phyloP scores from a whole-genome alignment of 2,113 vertebrate genomes.

The Daphoenositta chrysoptera region DNA sequence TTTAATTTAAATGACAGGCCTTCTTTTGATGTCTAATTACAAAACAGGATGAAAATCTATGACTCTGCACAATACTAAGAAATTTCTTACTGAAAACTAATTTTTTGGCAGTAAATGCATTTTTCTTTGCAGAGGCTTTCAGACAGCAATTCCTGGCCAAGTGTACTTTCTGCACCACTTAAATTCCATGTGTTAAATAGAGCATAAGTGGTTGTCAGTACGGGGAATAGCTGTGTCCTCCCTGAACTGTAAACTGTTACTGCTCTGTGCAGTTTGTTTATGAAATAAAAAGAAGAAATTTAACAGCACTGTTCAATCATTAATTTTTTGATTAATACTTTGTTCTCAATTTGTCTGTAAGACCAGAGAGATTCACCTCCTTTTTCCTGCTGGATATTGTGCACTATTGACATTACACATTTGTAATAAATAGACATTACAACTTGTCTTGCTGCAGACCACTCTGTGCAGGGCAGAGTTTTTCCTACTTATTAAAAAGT shows the following conservation, averaged over 20 bases:
- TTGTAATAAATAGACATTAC: not conserved
- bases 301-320: constrained; percentile 22
- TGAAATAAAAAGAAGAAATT: constrained; percentile 33
- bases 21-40: constrained; percentile 21
- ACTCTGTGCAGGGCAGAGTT: not conserved
- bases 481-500: not conserved
- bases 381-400: not conserved
- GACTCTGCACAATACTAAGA: not conserved
- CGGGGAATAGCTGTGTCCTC: not conserved
- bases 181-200: constrained; percentile 51
- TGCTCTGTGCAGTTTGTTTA: not conserved
- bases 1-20: not conserved
- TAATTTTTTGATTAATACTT: constrained; percentile 2
- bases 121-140: not conserved
- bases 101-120: constrained; percentile 12
- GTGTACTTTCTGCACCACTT: constrained; percentile 34
- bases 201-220: constrained; percentile 46
- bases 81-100: not conserved
- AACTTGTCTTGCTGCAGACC: not conserved
- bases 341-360: not conserved
- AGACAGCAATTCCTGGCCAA: not conserved
- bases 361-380: not conserved
- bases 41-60: not conserved
- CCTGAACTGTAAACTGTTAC: constrained; percentile 20
- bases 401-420: not conserved